Evolutionary conservation across 2,888 invertebrate species (phyloP).

Genomic region (Thereva nobilitata): DNA sequence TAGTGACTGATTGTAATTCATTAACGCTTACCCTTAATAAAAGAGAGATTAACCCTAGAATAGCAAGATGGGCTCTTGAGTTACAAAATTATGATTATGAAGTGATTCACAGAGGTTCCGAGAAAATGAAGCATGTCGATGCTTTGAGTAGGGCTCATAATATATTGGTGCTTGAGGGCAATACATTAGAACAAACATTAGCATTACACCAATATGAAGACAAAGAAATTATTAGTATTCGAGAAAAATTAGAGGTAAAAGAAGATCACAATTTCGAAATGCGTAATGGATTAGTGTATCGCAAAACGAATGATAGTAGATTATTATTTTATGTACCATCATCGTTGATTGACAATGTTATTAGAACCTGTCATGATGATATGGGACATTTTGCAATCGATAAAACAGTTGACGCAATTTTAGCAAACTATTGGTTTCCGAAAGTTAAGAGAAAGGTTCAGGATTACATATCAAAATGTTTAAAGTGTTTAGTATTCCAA

Average conservation of each 20-base stretch:
- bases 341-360: slow-evolving; percentile 10
- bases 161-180: slow-evolving; percentile 36
- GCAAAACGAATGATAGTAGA: slow-evolving; percentile 16
- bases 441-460: slow-evolving; percentile 16
- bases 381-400: slow-evolving; percentile 35
- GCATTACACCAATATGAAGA: not conserved
- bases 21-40: slow-evolving; percentile 34
- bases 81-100: slow-evolving; percentile 42
- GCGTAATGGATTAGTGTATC: slow-evolving; percentile 30
- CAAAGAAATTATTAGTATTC: too few relatives aligned
- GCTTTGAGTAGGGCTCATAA: slow-evolving; percentile 43
- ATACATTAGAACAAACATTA: slow-evolving; percentile 40
- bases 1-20: slow-evolving; percentile 35
- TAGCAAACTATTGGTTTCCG: slow-evolving; percentile 38
- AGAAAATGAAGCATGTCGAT: slow-evolving; percentile 47
- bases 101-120: slow-evolving; percentile 44
- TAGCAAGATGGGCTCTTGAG: slow-evolving; percentile 25
- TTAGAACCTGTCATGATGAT: slow-evolving; percentile 33
- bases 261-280: slow-evolving; percentile 22
- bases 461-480: slow-evolving; percentile 35
- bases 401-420: slow-evolving; percentile 16
- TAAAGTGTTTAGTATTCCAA: slow-evolving; percentile 37
- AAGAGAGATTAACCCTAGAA: slow-evolving; percentile 33
- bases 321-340: slow-evolving; percentile 37
- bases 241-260: not conserved